phyloP scores from a whole-genome alignment of 2,113 vertebrate genomes.

The Cyanocitta stelleri region DNA sequence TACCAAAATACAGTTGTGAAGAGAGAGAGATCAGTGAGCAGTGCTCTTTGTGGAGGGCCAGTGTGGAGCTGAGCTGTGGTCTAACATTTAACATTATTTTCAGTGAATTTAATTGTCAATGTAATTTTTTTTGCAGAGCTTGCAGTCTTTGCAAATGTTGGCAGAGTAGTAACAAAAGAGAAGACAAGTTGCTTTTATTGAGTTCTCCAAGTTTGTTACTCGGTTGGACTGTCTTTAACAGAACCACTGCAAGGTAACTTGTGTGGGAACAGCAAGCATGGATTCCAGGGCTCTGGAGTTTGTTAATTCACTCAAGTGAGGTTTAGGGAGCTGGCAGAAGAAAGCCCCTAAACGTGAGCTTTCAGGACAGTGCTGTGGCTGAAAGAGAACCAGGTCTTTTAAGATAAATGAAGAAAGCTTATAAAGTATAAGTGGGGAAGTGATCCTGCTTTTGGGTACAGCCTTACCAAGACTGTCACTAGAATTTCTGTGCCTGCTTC shows the following conservation, averaged over 20 bases:
- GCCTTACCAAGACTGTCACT: neutral
- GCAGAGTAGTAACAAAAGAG: neutral
- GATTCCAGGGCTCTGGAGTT: neutral
- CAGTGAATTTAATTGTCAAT: neutral
- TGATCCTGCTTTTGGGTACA: neutral
- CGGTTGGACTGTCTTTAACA: neutral
- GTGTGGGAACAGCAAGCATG: neutral
- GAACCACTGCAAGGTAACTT: neutral
- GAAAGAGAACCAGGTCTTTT: neutral
- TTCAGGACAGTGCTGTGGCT: neutral
- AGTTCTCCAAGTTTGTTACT: neutral
- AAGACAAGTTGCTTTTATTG: neutral
- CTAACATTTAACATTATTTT: neutral
- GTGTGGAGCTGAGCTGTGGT: neutral
- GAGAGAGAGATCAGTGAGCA: neutral
- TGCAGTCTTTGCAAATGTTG: neutral
- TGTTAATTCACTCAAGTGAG: neutral
- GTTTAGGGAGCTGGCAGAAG: neutral
- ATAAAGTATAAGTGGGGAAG: neutral
- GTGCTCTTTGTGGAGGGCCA: too few species aligned
- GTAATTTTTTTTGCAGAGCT: neutral
- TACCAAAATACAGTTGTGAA: neutral
- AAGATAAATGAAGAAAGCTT: neutral
- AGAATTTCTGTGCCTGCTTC: neutral
- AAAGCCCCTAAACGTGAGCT: neutral